Conservation (phyloP, 2,113 vertebrate genomes). For the Lophochroa leadbeateri region DNA sequence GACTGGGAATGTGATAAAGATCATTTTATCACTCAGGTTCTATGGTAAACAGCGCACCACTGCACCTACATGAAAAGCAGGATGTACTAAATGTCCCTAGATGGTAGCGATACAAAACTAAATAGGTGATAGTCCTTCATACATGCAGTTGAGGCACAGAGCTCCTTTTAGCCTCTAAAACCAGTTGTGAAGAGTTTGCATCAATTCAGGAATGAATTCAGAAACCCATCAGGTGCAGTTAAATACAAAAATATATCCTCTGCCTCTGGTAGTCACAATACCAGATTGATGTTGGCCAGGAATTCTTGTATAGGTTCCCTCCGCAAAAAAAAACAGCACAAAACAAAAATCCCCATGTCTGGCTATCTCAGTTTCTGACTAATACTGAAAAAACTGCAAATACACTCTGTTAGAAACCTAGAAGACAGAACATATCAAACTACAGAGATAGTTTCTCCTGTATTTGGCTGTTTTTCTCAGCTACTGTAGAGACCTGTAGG, state of each 20-base stretch:
- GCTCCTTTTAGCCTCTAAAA: not conserved
- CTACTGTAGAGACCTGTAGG: not conserved
- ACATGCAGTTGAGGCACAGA: not conserved
- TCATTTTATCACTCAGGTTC: not conserved
- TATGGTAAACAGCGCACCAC: not conserved
- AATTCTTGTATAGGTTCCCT: not conserved
- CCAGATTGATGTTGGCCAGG: not conserved
- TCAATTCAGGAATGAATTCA: not conserved
- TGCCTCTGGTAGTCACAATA: not conserved
- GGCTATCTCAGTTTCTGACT: not conserved
- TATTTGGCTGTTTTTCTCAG: not conserved
- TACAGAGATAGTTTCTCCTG: not conserved
- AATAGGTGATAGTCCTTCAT: not conserved
- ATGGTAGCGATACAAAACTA: not conserved
- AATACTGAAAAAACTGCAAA: not conserved
- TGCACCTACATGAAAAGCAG: not conserved
- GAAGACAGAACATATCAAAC: accelerated
- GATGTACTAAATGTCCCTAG: not conserved
- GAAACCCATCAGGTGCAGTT: not conserved
- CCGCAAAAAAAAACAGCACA: not conserved
- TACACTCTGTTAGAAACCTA: not conserved
- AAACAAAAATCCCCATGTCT: not conserved
- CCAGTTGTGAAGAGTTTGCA: accelerated
- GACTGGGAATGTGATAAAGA: not conserved
- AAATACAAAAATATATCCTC: not conserved